Evolutionary conservation across 2,888 invertebrate species (phyloP).

Genomic region (Drosophila sordidula): DNA sequence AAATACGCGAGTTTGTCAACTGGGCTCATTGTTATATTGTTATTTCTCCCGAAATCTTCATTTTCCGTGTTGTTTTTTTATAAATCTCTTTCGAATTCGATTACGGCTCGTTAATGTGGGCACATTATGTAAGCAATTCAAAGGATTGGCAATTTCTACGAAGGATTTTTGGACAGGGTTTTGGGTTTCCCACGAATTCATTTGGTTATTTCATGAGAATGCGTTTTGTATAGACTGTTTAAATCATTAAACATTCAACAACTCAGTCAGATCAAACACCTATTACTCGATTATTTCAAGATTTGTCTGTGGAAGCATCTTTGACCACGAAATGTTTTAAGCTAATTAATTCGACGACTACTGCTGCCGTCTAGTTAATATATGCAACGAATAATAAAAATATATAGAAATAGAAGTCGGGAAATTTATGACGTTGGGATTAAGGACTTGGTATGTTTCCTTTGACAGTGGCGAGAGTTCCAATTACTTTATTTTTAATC

Average conservation of each 20-base stretch:
- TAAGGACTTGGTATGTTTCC: too few species aligned
- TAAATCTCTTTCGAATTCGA: constrained; percentile 12
- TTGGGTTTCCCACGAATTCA: constrained; percentile 54
- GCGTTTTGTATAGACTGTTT: background rate
- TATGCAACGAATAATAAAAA: too few species aligned
- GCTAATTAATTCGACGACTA: too few species aligned
- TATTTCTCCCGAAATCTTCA: constrained; percentile 49
- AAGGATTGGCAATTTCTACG: constrained; percentile 73
- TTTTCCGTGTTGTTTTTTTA: constrained; percentile 20
- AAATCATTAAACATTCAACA: constrained; percentile 3
- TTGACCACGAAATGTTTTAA: too few species aligned
- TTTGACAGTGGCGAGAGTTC: too few species aligned
- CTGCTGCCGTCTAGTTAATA: too few species aligned
- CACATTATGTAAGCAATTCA: constrained; percentile 65
- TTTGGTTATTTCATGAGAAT: constrained; percentile 26
- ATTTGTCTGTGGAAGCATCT: background rate
- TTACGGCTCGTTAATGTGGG: constrained; percentile 69
- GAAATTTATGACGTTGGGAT: too few species aligned
- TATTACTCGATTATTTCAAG: background rate
- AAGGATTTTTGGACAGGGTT: constrained; percentile 42
- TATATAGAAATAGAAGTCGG: background rate
- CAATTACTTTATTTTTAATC: too few species aligned
- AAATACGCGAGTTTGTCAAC: constrained; percentile 58
- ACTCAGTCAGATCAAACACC: background rate
- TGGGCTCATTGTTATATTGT: constrained; percentile 57